These are phyloP conservation scores for Ctenicera cuprea DNA, from an alignment of 2,888 invertebrate species.

Conservation along the genomic window DNA sequence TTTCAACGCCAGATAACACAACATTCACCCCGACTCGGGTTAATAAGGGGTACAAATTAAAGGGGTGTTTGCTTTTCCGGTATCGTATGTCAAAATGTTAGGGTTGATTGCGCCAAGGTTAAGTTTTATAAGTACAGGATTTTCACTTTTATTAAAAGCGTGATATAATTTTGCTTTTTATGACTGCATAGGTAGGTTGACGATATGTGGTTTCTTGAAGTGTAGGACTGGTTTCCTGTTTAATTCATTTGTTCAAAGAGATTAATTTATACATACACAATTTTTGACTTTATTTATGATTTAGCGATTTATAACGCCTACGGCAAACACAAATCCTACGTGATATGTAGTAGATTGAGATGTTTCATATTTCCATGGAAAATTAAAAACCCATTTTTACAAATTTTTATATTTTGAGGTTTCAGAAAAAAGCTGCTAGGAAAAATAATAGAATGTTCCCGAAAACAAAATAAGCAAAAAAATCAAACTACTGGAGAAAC, in stretches of 20 bases:
- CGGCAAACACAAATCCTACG: too few relatives aligned
- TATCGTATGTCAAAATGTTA: constrained; percentile 10
- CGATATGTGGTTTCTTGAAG: not conserved
- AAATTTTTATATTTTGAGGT: constrained; percentile 2
- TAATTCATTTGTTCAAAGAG: not conserved
- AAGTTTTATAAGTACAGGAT: not conserved
- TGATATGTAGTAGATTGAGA: too few relatives aligned
- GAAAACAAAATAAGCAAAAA: too few relatives aligned
- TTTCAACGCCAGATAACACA: constrained; percentile 39
- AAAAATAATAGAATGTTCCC: too few relatives aligned
- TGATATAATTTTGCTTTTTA: not conserved
- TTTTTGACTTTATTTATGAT: not conserved
- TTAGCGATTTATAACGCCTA: too few relatives aligned
- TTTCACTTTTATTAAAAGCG: not conserved
- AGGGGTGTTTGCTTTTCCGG: constrained; percentile 29
- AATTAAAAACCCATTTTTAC: too few relatives aligned
- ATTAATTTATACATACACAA: not conserved
- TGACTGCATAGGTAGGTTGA: not conserved
- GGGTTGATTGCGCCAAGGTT: constrained; percentile 34
- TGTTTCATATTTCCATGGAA: too few relatives aligned
- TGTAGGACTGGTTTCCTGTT: constrained; percentile 4
- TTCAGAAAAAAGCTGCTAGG: too few relatives aligned
- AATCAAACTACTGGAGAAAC: too few relatives aligned
- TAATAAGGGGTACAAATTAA: constrained; percentile 16
- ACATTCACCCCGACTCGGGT: constrained; percentile 15